These are phyloP conservation scores for Heterocephalus glaber DNA, from an alignment of 2,113 vertebrate species.

Conservation along the genomic window DNA sequence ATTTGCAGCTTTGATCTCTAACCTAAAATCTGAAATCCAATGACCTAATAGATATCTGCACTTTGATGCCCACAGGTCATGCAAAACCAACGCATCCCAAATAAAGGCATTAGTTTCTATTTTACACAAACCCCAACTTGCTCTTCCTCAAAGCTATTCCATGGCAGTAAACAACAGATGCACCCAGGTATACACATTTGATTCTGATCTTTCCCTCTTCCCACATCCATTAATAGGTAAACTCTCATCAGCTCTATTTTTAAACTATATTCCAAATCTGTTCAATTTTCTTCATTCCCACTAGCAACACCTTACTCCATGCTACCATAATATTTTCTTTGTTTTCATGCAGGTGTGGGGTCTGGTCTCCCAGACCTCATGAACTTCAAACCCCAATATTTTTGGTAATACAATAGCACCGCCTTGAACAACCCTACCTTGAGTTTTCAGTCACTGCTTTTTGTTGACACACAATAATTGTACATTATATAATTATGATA, in stretches of 20 bases:
- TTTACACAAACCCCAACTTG: fast-evolving
- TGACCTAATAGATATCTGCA: too few relatives aligned
- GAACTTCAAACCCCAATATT: background rate
- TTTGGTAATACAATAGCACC: background rate
- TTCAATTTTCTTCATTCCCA: background rate
- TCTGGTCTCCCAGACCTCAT: background rate
- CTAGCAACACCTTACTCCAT: too few relatives aligned
- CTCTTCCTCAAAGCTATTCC: fast-evolving
- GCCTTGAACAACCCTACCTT: too few relatives aligned
- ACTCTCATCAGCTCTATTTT: background rate
- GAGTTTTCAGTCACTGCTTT: background rate
- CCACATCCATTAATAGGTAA: background rate
- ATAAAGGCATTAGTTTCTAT: fast-evolving
- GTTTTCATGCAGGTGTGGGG: background rate
- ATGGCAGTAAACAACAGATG: background rate
- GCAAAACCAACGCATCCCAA: fast-evolving
- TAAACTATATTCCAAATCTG: background rate
- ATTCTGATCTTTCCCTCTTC: background rate
- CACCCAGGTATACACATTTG: fast-evolving
- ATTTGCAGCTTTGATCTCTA: background rate
- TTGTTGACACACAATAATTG: background rate
- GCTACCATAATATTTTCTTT: background rate
- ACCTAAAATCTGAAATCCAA: background rate
- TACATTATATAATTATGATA: background rate
- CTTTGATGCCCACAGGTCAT: background rate